A percentile compares a stretch with the other conserved stretches of the same genome.
These are phyloP conservation scores for Pseudotriccus pelzelni DNA, from an alignment of 2,797 vertebrate genomes.

Conservation along the genomic window DNA sequence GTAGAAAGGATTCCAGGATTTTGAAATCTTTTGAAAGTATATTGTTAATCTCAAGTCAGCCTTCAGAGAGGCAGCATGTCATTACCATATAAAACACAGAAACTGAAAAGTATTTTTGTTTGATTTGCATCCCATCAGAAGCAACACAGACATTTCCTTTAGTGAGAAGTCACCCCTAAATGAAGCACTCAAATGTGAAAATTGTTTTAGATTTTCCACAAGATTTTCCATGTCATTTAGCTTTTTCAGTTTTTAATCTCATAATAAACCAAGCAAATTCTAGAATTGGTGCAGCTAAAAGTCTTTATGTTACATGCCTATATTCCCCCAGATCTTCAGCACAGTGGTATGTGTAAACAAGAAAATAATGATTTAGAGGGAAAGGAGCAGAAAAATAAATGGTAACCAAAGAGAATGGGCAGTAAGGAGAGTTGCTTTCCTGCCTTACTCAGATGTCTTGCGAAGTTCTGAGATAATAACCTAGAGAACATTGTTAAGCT, in stretches of 20 bases:
- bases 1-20: neutral
- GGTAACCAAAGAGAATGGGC: neutral
- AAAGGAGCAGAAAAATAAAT: neutral
- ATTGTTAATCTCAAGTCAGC: neutral
- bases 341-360: neutral
- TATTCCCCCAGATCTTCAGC: neutral
- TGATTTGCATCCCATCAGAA: neutral
- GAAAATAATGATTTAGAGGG: neutral
- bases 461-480: neutral
- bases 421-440: neutral
- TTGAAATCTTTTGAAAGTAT: conserved; percentile 13
- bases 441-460: neutral
- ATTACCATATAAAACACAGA: neutral
- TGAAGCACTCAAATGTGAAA: neutral
- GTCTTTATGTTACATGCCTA: neutral
- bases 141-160: neutral
- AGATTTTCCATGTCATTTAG: neutral
- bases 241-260: neutral
- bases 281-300: neutral
- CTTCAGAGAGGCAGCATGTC: neutral
- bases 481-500: neutral
- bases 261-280: neutral
- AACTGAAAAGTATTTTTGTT: neutral
- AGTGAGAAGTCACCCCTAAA: neutral
- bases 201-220: neutral